These are phyloP conservation scores for Eriosoma lanigerum DNA, from an alignment of 1,140 invertebrate species.

Conservation along the genomic window DNA sequence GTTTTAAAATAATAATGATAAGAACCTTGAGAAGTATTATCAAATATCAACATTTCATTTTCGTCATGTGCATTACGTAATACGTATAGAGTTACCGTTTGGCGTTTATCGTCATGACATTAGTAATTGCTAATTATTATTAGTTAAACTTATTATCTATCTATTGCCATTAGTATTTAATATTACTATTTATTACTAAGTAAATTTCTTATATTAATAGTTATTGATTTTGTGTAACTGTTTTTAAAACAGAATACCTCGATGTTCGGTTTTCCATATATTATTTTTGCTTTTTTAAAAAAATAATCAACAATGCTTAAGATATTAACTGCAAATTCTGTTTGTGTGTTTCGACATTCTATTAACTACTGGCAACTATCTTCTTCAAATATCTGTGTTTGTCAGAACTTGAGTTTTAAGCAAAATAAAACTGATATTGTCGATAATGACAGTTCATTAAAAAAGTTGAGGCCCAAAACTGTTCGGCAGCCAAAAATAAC, in stretches of 20 bases:
- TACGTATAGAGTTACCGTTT: no score
- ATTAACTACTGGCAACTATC: background rate
- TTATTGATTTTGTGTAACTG: background rate
- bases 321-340: background rate
- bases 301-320: background rate
- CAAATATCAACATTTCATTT: background rate
- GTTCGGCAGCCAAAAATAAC: slow-evolving; percentile 10
- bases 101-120: no score
- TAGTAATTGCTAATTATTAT: no score
- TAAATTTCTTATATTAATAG: no score
- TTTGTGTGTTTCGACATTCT: background rate
- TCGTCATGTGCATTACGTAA: background rate
- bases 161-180: no score
- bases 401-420: background rate
- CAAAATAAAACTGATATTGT: background rate
- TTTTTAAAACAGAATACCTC: background rate
- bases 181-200: no score
- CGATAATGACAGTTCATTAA: background rate
- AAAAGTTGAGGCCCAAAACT: slow-evolving; percentile 18
- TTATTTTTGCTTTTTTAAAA: background rate
- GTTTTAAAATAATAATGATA: background rate
- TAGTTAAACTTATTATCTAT: no score
- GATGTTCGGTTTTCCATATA: no score
- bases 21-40: background rate
- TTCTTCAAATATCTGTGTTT: background rate